Conservation (phyloP, 1,140 invertebrate species). For the Plectrocnemia conspersa region DNA sequence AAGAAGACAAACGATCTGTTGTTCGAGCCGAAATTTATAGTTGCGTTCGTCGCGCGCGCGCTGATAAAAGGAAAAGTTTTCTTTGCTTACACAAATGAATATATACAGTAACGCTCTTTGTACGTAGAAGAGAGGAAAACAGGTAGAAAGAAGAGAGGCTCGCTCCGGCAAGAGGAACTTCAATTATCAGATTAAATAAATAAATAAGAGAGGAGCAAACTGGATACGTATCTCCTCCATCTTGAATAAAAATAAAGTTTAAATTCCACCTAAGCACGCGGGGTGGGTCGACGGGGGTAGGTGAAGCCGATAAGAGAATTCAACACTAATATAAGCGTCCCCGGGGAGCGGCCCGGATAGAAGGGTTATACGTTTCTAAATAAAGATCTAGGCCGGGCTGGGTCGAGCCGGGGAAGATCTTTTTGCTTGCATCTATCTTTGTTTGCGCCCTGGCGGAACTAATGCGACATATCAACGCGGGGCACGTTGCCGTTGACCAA, state of each 20-base stretch:
- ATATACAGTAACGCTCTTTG: slow-evolving; percentile 3
- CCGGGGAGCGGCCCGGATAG: slow-evolving; percentile 29
- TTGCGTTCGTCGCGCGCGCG: too few species aligned
- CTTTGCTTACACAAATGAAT: slow-evolving; percentile 13
- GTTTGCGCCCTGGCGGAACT: slow-evolving; percentile 23
- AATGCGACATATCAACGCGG: slow-evolving; percentile 23
- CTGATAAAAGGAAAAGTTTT: slow-evolving; percentile 14
- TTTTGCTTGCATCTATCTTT: slow-evolving; percentile 34
- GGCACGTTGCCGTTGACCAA: slow-evolving; percentile 20
- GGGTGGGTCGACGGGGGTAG: slow-evolving; percentile 11
- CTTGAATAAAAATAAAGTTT: slow-evolving; percentile 36
- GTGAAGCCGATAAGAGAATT: slow-evolving; percentile 32
- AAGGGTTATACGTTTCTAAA: slow-evolving; percentile 35
- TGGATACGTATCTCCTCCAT: slow-evolving; percentile 32
- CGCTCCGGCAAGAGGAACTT: slow-evolving; percentile 22
- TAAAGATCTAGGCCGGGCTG: slow-evolving; percentile 33
- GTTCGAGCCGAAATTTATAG: too few species aligned
- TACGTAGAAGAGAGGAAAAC: slow-evolving; percentile 3
- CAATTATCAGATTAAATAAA: slow-evolving; percentile 35
- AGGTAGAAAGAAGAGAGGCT: too few species aligned
- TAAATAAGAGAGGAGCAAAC: slow-evolving; percentile 31
- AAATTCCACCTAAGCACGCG: slow-evolving; percentile 30
- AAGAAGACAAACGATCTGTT: too few species aligned
- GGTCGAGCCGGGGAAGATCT: slow-evolving; percentile 25
- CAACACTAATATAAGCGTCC: slow-evolving; percentile 36